These are phyloP conservation scores for Nemurella pictetii DNA, from an alignment of 2,888 invertebrate genomes.

Conservation along the genomic window DNA sequence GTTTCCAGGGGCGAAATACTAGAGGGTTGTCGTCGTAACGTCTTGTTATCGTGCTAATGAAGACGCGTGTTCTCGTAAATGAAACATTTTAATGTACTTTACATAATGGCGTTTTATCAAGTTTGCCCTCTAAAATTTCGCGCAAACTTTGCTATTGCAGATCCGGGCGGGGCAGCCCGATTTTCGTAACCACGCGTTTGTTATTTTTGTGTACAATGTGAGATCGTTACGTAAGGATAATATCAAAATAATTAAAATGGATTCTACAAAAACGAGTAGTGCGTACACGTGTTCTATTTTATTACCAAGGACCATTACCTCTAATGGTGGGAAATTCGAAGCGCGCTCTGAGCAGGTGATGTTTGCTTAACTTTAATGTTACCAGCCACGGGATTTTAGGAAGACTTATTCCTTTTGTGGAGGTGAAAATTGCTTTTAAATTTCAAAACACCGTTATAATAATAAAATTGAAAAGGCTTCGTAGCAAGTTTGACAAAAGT, in stretches of 20 bases:
- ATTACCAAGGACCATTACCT: not conserved
- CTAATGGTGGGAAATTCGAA: not conserved
- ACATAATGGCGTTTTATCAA: not conserved
- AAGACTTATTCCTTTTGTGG: not conserved
- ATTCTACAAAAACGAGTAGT: not conserved
- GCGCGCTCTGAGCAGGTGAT: not conserved
- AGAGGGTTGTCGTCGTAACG: not conserved
- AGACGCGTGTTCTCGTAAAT: not conserved
- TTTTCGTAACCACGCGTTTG: not conserved
- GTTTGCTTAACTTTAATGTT: not conserved
- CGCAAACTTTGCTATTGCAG: not conserved
- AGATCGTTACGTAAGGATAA: not conserved
- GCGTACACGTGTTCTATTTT: not conserved
- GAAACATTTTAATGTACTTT: not conserved
- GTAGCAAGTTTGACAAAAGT: too few relatives aligned
- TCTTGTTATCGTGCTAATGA: not conserved
- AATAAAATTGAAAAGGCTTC: too few relatives aligned
- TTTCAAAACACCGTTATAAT: too few relatives aligned
- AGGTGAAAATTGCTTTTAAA: not conserved
- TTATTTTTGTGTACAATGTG: not conserved
- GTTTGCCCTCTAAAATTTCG: too few relatives aligned
- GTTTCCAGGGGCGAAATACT: not conserved
- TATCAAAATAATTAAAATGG: not conserved
- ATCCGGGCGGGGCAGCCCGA: not conserved
- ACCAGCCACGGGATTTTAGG: not conserved